Percentiles rank a stretch among this genome's conserved stretches.
Conservation (phyloP, 2,113 vertebrate genomes). For the Microcebus ravelobensis region DNA sequence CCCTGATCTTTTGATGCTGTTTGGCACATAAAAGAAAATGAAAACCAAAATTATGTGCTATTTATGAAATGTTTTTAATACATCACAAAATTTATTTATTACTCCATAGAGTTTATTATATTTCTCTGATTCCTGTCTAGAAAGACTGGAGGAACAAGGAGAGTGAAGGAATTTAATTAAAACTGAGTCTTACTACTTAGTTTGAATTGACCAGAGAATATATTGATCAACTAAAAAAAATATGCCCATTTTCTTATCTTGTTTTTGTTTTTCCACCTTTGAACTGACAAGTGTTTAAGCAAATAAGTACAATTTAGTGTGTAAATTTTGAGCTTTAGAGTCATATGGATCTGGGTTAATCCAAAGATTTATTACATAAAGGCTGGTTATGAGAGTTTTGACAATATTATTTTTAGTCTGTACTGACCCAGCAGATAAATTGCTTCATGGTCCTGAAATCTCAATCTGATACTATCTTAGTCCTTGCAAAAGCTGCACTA, state of each 20-base stretch:
- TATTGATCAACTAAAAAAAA: background rate
- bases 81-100: background rate
- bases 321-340: background rate
- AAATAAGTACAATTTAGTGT: background rate
- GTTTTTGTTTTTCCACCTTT: background rate
- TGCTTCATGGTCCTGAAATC: background rate
- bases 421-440: background rate
- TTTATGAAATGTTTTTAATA: background rate
- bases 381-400: background rate
- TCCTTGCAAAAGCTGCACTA: background rate
- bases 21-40: background rate
- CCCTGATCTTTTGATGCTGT: background rate
- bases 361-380: background rate
- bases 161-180: background rate
- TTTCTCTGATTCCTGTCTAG: background rate
- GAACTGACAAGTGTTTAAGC: background rate
- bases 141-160: background rate
- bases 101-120: background rate
- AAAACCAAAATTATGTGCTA: background rate
- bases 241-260: background rate
- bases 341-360: background rate
- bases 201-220: background rate
- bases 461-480: background rate
- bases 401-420: background rate
- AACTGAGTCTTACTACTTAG: background rate